Conservation (phyloP, 2,113 vertebrate species). For the Gymnocephalus cernua region DNA sequence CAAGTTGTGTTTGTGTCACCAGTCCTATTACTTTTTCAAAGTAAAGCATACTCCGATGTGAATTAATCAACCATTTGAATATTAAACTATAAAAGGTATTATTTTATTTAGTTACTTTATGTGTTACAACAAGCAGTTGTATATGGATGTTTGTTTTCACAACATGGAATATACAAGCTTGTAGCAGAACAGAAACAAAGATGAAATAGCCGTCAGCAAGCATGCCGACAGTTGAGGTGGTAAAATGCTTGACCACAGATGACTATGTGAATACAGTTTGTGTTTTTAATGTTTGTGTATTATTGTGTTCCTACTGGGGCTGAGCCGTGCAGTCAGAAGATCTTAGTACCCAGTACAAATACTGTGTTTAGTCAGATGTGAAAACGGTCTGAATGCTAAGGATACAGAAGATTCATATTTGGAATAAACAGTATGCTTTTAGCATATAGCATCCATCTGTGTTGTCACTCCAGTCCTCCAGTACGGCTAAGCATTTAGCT, state of each 20-base stretch:
- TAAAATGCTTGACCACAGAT: neutral
- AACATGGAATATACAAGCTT: constrained; percentile 25
- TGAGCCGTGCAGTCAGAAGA: constrained; percentile 18
- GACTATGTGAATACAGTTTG: neutral
- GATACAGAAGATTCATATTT: neutral
- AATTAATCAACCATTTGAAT: neutral
- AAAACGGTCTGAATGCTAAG: neutral
- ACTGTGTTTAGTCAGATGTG: neutral
- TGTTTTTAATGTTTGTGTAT: neutral
- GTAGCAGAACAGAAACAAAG: neutral
- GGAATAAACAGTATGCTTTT: neutral
- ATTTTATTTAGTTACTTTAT: neutral
- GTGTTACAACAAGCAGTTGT: constrained; percentile 13
- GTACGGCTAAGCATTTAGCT: neutral
- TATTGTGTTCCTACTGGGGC: constrained; percentile 10
- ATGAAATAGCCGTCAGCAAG: neutral
- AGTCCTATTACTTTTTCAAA: neutral
- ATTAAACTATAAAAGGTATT: neutral
- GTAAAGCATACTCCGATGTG: neutral
- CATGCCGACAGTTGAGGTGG: neutral
- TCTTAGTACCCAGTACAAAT: neutral
- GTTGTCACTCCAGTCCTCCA: neutral
- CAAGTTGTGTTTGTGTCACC: constrained; percentile 30
- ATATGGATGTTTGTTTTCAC: constrained; percentile 21
- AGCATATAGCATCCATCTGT: neutral